phyloP scores from a whole-genome alignment of 2,888 invertebrate species.

The Tetranychus truncatus region DNA sequence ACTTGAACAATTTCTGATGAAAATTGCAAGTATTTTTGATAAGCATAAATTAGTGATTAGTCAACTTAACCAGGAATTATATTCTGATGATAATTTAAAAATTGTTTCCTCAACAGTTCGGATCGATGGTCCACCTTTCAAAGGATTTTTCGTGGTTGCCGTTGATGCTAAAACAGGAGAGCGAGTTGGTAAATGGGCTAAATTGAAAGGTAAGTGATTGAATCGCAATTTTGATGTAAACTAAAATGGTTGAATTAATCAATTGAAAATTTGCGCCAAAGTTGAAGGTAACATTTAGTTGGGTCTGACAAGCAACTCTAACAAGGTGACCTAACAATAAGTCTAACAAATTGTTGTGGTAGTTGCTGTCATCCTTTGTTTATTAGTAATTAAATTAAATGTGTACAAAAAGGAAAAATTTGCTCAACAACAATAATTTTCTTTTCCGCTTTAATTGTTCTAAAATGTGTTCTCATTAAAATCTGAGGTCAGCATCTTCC shows the following conservation, averaged over 20 bases:
- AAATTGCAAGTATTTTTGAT: no score
- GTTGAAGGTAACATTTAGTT: no score
- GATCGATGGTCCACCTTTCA: conserved; percentile 25
- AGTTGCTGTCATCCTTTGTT: not conserved
- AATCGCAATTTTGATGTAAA: not conserved
- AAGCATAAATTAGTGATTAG: no score
- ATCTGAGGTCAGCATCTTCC: not conserved
- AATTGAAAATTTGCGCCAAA: no score
- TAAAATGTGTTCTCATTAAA: not conserved
- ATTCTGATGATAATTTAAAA: not conserved
- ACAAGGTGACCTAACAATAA: not conserved
- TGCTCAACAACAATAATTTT: not conserved
- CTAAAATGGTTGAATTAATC: no score
- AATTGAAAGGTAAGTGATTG: conserved; percentile 23
- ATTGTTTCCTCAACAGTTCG: conserved; percentile 21
- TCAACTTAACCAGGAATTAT: no score
- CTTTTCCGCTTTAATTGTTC: not conserved
- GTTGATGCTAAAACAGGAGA: conserved; percentile 26
- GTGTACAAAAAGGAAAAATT: not conserved
- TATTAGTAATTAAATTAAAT: not conserved
- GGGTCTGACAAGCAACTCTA: not conserved
- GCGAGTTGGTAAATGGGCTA: conserved; percentile 25
- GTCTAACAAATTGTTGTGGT: not conserved
- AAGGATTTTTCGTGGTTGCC: conserved; percentile 27
- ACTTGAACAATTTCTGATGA: no score